These are phyloP conservation scores for Paramormyrops kingsleyae DNA, from an alignment of 2,113 vertebrate genomes.

Conservation along the genomic window DNA sequence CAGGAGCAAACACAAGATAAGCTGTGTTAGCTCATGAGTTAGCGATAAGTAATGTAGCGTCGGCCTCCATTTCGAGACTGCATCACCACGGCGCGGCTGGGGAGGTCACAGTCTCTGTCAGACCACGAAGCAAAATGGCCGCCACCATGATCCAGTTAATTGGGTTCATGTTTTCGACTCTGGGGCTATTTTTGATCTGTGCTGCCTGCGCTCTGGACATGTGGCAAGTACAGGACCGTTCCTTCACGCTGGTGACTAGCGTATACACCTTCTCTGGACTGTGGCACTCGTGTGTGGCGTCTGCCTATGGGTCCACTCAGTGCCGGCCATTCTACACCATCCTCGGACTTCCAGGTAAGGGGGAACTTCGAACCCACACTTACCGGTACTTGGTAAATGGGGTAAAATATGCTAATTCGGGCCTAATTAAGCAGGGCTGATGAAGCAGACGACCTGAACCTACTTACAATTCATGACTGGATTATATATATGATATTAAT, in stretches of 20 bases:
- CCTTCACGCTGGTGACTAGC: slow-evolving; percentile 65
- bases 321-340: slow-evolving; percentile 79
- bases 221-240: slow-evolving; percentile 76
- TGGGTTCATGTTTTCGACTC: slow-evolving; percentile 62
- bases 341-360: slow-evolving; percentile 79
- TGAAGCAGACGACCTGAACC: background rate
- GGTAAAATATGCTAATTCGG: background rate
- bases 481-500: background rate
- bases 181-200: slow-evolving; percentile 69
- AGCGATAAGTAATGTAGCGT: slow-evolving; percentile 30
- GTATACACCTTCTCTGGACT: slow-evolving; percentile 75
- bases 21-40: slow-evolving; percentile 33
- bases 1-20: slow-evolving; percentile 49
- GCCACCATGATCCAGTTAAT: slow-evolving; percentile 67
- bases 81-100: background rate
- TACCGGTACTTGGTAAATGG: background rate
- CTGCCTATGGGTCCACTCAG: slow-evolving; percentile 69
- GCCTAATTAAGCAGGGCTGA: background rate
- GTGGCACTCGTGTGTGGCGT: slow-evolving; percentile 72
- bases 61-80: slow-evolving; percentile 33
- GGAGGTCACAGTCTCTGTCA: background rate
- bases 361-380: slow-evolving; percentile 14
- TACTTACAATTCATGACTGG: background rate
- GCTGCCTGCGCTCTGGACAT: slow-evolving; percentile 70
- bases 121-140: slow-evolving; percentile 57